Evolutionary conservation across 2,888 invertebrate species (phyloP).

Genomic region (Formica aserva): DNA sequence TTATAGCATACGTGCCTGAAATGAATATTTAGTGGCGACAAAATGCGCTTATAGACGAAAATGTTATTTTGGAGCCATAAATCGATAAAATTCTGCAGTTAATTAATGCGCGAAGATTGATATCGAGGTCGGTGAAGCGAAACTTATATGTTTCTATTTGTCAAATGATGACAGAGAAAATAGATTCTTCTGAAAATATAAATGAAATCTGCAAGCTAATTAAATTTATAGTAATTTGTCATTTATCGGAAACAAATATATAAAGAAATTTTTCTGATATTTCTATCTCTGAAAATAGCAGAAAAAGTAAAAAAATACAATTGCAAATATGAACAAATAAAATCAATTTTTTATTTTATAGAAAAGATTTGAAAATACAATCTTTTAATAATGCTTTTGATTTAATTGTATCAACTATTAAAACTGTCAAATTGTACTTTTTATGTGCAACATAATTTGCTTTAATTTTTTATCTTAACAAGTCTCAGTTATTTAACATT

Average conservation of each 20-base stretch:
- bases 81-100: conserved; percentile 40
- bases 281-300: background rate
- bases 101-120: conserved; percentile 43
- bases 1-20: conserved; percentile 51
- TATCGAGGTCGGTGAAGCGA: background rate
- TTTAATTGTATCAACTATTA: background rate
- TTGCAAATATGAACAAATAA: background rate
- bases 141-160: conserved; percentile 25
- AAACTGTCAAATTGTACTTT: background rate
- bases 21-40: conserved; percentile 49
- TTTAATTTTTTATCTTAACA: background rate
- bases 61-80: conserved; percentile 44
- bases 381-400: background rate
- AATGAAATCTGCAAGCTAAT: background rate
- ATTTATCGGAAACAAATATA: background rate
- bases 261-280: background rate
- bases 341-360: background rate
- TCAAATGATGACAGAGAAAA: background rate
- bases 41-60: conserved; percentile 44
- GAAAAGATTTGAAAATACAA: background rate
- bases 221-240: background rate
- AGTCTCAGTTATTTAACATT: background rate
- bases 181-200: background rate
- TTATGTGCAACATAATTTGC: background rate
- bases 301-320: background rate